Percentiles rank a stretch among this genome's conserved stretches.
Evolutionary conservation across 2,888 invertebrate species (phyloP).

Genomic region (Lumbricus terrestris): DNA sequence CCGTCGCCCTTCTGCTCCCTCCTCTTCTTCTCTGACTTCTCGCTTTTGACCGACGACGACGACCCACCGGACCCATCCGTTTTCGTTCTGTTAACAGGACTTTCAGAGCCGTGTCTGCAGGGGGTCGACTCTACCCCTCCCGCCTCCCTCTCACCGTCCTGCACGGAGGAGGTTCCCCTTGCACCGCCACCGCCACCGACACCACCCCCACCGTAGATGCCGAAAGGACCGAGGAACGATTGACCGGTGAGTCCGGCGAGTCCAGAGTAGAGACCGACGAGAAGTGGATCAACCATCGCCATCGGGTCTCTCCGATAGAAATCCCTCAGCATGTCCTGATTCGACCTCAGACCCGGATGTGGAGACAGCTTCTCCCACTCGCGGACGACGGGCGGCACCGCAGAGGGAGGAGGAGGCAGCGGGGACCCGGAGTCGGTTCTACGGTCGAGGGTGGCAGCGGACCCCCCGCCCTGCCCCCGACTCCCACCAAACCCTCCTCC

Average conservation of each 20-base stretch:
- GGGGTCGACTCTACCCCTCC: neutral
- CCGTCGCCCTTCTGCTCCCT: neutral
- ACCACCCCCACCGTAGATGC: neutral
- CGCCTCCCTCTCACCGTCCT: neutral
- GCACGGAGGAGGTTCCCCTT: too few relatives aligned
- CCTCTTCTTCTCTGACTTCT: neutral
- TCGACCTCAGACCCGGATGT: neutral
- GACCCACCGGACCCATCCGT: neutral
- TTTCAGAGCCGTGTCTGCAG: neutral
- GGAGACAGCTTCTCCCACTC: neutral
- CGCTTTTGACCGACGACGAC: neutral
- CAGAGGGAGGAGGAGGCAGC: neutral
- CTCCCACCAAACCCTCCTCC: neutral
- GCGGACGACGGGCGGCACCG: neutral
- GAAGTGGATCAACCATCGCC: neutral
- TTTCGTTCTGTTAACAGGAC: neutral
- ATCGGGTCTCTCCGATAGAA: neutral
- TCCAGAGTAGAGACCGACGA: conserved; percentile 10
- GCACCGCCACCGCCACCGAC: neutral
- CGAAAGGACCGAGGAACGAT: conserved; percentile 12
- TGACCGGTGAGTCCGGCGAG: conserved; percentile 6
- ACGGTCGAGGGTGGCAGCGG: neutral
- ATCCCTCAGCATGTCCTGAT: neutral
- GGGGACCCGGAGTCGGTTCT: neutral
- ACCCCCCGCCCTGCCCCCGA: neutral